These are phyloP conservation scores for Hydropsyche tenuis DNA, from an alignment of 1,140 invertebrate genomes.

Conservation along the genomic window DNA sequence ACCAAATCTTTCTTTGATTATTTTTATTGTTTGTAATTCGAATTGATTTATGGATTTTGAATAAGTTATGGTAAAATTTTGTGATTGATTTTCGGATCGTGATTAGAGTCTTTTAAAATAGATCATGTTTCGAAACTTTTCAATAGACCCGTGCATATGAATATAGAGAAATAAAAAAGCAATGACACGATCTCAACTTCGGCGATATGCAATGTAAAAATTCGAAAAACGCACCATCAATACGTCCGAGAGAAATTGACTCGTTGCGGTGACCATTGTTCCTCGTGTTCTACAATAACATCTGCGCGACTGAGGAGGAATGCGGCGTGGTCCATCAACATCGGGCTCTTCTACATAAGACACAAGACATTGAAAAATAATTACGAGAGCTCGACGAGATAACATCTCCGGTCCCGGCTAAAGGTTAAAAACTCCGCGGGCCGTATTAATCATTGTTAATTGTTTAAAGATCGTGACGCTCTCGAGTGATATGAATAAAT, in stretches of 20 bases:
- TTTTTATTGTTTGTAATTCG: too few species aligned
- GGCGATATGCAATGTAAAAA: conserved; percentile 4
- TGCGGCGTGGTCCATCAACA: conserved; percentile 2
- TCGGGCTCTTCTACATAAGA: too few species aligned
- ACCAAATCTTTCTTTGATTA: too few species aligned
- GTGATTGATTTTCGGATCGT: too few species aligned
- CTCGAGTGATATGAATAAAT: conserved; percentile 45
- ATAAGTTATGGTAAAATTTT: too few species aligned
- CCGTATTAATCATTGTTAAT: conserved; percentile 45
- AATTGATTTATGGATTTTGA: too few species aligned
- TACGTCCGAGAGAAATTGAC: conserved; percentile 8
- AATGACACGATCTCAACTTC: background rate
- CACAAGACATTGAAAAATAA: conserved; percentile 23
- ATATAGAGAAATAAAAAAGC: background rate
- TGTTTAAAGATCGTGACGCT: conserved; percentile 45
- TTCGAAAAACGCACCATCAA: too few species aligned
- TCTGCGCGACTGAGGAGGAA: background rate
- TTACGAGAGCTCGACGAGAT: conserved; percentile 11
- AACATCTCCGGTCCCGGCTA: conserved; percentile 1
- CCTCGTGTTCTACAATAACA: background rate
- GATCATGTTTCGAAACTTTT: background rate
- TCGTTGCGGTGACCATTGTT: conserved; percentile 8
- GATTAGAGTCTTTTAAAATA: too few species aligned
- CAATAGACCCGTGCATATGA: background rate
- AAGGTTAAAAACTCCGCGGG: conserved; percentile 18